Base-by-base conservation (phyloP, 1,140 invertebrate species). In the Sitophilus oryzae region DNA sequence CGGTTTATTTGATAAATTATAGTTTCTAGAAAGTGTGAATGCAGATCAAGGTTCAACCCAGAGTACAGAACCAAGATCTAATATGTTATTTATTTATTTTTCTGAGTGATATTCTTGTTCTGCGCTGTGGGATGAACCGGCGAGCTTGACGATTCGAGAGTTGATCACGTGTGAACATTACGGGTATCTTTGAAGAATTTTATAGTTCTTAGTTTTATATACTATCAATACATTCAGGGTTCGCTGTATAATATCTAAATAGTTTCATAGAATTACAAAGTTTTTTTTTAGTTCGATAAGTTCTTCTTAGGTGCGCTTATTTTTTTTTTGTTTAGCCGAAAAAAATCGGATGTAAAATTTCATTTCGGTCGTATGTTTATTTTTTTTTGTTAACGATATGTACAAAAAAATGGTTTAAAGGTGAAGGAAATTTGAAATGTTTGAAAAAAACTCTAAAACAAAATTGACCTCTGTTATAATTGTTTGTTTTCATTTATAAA, bases 191-290 rank as follows among this genome's bases (percentile, higher is more conserved):
- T 30, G 15, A 25, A 3, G 18, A 44, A 11, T 42, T n/a, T n/a
- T n/a, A n/a, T 42, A 42, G 40, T 6, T 19, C 10, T 42, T 42
- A 42, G 19, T 19, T 44, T 21, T 23, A 41, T 41, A 16, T 41
- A 14, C 18, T 11, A 44, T 44, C 42, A 44, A 44, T 44, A 44
- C 45, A 56, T 56, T 56, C 53, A 56, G 53, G 53, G 53, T 56
- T 56, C 53, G 41, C 36, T 49, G 18, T 49, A 43, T n/a, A n/a
- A n/a, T n/a, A n/a, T n/a, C n/a, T n/a, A n/a, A n/a, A n/a, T 49
- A 56, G 53, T 40, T 56, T 42, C 47, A 53, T 46, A 16, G 15
- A 19, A n/a, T 18, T 20, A 42, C 5, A 1, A 38, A n/a, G n/a
- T n/a, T n/a, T n/a, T n/a, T n/a, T 49, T 53, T 46, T 46, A 46